Evolutionary conservation across 2,888 invertebrate species (phyloP).

Genomic region (Cabera pusaria): DNA sequence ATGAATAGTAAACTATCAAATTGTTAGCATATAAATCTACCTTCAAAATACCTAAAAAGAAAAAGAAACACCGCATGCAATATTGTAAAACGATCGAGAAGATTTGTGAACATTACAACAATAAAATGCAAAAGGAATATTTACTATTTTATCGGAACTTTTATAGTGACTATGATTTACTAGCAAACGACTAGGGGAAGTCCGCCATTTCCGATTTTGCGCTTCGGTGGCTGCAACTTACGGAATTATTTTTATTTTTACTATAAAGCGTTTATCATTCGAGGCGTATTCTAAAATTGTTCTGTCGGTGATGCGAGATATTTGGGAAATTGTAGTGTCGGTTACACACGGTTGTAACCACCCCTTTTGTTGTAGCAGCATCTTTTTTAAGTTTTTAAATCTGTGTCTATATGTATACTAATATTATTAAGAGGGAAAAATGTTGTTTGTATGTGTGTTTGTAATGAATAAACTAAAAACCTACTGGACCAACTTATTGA

Average conservation of each 20-base stretch:
- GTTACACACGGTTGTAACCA: background rate
- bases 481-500: too few species aligned
- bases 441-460: too few species aligned
- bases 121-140: slow-evolving; percentile 71
- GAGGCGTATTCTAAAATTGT: slow-evolving; percentile 30
- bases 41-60: too few species aligned
- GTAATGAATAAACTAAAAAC: too few species aligned
- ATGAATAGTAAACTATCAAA: too few species aligned
- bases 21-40: too few species aligned
- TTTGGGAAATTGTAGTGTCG: slow-evolving; percentile 8
- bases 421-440: too few species aligned
- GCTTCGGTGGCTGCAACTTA: slow-evolving; percentile 53
- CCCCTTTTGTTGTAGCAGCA: too few species aligned
- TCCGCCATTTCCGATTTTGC: slow-evolving; percentile 75
- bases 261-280: slow-evolving; percentile 31
- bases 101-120: slow-evolving; percentile 62
- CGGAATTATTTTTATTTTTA: slow-evolving; percentile 50
- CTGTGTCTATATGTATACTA: too few species aligned
- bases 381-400: too few species aligned
- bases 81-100: slow-evolving; percentile 38
- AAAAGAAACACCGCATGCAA: slow-evolving; percentile 27
- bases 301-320: slow-evolving; percentile 11
- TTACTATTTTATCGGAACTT: slow-evolving; percentile 74
- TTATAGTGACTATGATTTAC: slow-evolving; percentile 77
- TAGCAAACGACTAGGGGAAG: slow-evolving; percentile 61